phyloP scores from a whole-genome alignment of 2,888 invertebrate species.

The Imbricaverruca yamaguchii region DNA sequence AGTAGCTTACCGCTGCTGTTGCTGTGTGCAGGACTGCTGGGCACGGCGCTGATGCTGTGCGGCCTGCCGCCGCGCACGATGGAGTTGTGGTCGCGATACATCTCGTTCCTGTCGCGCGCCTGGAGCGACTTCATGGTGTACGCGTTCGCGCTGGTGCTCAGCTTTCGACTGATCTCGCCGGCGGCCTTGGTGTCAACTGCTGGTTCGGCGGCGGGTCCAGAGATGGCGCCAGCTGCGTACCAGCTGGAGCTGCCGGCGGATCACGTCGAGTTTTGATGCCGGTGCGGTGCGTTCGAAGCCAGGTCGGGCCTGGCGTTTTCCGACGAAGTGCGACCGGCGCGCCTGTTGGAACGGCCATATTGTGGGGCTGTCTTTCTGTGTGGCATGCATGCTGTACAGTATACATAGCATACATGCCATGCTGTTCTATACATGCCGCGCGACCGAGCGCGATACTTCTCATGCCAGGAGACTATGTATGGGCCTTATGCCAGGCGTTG shows the following conservation, averaged over 20 bases:
- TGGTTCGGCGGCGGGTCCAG: background rate
- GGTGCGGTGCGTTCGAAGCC: background rate
- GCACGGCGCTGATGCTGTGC: background rate
- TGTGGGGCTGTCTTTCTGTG: too few species aligned
- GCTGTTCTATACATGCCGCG: too few species aligned
- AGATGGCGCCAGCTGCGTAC: background rate
- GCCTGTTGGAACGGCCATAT: too few species aligned
- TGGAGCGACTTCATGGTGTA: constrained; percentile 9
- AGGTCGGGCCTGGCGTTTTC: too few species aligned
- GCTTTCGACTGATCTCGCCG: background rate
- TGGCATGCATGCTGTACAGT: too few species aligned
- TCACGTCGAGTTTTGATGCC: background rate
- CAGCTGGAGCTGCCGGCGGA: background rate
- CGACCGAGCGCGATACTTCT: too few species aligned
- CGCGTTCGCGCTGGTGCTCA: background rate
- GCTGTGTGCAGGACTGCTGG: background rate
- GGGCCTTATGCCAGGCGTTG: too few species aligned
- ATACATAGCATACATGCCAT: too few species aligned
- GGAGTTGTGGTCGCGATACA: background rate
- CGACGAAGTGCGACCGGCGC: too few species aligned
- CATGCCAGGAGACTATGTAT: too few species aligned
- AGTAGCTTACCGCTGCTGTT: too few species aligned
- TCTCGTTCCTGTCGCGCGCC: background rate
- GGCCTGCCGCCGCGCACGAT: background rate
- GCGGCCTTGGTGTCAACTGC: background rate